Evolutionary conservation across 2,113 vertebrate species (phyloP), one percentile per base, ranked within the genome.

Genomic region (Amblyopsis rosae): DNA sequence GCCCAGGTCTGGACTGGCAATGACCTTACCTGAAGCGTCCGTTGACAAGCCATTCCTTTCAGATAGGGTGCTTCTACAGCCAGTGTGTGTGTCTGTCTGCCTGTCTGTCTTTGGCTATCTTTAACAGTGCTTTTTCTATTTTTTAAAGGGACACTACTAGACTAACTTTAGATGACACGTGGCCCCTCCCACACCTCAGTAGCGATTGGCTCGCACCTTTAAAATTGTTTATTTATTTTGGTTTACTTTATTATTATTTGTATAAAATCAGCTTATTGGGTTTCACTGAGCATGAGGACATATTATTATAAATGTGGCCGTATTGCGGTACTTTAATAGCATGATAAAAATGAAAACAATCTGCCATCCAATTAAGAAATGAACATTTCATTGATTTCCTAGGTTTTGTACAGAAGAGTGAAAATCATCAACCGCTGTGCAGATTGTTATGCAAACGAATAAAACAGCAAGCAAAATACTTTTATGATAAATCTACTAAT

Each of bases 371-470:
- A 81, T 83, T 72, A 72, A 72, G 62, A 82, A 82, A 85, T 81
- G 62, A 82, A 49, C 69, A 70, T 59, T 54, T 17, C 73, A 87
- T 87, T 82, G 77, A 81, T 67, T 86, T 80, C 75, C 57, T 45
- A 16, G 78, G 78, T 65, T 63, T 56, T 67, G 13, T 49, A 59
- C 51, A 32, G n/a, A 73, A 62, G 75, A 69, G 69, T 67, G 59
- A 66, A 15, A 70, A 26, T 75, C 69, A 62, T 77, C 32, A 65
- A 63, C 72, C 83, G 83, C 83, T 79, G 71, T 49, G 48, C 64
- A 77, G 67, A 82, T 84, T 80, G 68, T 55, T 58, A 60, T 70
- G 64, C 68, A 78, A 84, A 76, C 68, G 82, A 82, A 79, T 75
- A 70, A 71, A 85, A 67, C 64, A 51, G 50, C 56, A 66, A 73